These are phyloP conservation scores for Palythoa caribaeorum DNA, from an alignment of 92 coral and sea anemone genomes.

Conservation along the genomic window DNA sequence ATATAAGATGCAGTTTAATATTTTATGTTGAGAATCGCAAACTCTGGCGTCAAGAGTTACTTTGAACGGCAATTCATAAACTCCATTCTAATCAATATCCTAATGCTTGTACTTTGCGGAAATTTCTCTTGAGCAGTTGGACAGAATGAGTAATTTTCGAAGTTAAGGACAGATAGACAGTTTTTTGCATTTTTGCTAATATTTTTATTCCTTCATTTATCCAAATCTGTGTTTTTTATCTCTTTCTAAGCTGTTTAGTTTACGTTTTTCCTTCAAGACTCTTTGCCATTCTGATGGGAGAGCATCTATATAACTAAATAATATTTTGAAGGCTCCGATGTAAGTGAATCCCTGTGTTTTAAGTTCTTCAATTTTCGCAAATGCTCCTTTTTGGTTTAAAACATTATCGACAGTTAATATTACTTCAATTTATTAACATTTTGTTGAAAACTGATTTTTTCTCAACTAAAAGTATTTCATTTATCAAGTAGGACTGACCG, in stretches of 20 bases:
- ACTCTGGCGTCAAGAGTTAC: background rate
- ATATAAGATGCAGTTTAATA: background rate
- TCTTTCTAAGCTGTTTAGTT: background rate
- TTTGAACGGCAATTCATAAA: constrained; percentile 1
- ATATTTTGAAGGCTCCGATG: constrained; percentile 6
- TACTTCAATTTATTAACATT: background rate
- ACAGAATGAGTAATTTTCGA: background rate
- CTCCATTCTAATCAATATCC: background rate
- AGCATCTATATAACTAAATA: background rate
- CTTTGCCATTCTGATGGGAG: background rate
- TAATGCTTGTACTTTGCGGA: background rate
- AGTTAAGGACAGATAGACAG: background rate
- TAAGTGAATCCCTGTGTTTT: constrained; percentile 14
- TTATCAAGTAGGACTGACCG: background rate
- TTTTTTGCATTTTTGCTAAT: constrained; percentile 7
- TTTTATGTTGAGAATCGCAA: background rate
- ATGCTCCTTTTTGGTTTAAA: constrained; percentile 13
- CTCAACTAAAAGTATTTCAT: constrained; percentile 8
- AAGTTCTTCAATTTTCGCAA: constrained; percentile 10
- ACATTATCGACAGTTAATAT: background rate
- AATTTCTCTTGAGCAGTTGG: background rate
- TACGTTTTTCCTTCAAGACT: background rate
- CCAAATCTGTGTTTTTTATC: background rate
- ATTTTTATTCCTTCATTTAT: background rate
- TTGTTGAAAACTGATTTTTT: constrained; percentile 7